Evolutionary conservation across 1,140 invertebrate genomes (phyloP).

Genomic region (Papilio glaucus): DNA sequence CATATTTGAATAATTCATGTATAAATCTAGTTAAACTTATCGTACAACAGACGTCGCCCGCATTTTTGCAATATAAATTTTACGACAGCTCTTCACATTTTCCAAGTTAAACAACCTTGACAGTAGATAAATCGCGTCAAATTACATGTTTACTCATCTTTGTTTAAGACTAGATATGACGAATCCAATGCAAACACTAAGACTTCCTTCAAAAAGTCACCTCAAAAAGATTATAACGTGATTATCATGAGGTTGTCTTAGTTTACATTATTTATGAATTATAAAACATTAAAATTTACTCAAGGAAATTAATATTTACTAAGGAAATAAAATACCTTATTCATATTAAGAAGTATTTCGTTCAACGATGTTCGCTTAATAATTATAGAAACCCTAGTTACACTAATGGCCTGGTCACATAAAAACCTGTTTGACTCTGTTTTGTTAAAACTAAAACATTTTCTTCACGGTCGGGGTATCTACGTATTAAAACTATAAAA

Average conservation of each 20-base stretch:
- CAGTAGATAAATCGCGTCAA: constrained; percentile 29
- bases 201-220: constrained; percentile 34
- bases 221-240: constrained; percentile 11
- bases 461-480: background rate
- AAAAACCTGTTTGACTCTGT: no score
- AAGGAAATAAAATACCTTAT: background rate
- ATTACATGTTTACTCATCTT: constrained; percentile 37
- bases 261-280: background rate
- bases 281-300: background rate
- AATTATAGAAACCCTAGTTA: no score
- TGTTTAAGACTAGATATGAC: constrained; percentile 36
- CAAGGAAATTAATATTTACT: background rate
- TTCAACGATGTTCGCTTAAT: no score
- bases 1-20: background rate
- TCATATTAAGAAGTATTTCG: no score
- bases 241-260: constrained; percentile 22
- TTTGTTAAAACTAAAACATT: background rate
- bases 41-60: background rate
- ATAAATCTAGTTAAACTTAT: background rate
- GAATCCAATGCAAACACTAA: constrained; percentile 25
- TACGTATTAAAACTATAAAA: background rate
- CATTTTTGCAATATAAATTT: constrained; percentile 27
- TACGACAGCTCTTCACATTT: constrained; percentile 11
- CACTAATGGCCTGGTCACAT: no score
- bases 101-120: constrained; percentile 30